Evolutionary conservation across 2,797 vertebrate species (phyloP).

Genomic region (Urocyon cinereoargenteus): DNA sequence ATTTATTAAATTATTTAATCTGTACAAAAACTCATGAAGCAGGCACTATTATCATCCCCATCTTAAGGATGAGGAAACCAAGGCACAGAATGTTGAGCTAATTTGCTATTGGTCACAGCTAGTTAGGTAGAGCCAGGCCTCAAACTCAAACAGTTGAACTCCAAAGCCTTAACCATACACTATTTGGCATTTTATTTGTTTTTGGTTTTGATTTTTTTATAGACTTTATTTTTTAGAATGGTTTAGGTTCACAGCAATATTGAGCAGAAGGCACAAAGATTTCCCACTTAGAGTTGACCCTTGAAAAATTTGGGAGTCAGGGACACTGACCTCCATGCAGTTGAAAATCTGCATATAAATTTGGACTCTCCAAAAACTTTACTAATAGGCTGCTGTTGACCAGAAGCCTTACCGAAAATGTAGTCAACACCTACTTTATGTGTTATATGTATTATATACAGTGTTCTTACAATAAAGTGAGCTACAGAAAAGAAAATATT

Average conservation of each 20-base stretch:
- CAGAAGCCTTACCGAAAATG: neutral
- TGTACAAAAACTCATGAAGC: neutral
- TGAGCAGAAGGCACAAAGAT: neutral
- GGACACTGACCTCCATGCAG: neutral
- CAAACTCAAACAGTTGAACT: neutral
- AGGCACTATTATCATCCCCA: neutral
- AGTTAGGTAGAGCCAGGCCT: neutral
- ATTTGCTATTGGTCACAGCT: neutral
- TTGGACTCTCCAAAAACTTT: neutral
- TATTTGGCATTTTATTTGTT: neutral
- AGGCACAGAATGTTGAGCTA: neutral
- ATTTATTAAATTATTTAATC: constrained; percentile 36
- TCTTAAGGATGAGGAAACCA: neutral
- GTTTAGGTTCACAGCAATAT: neutral
- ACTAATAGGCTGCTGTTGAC: neutral
- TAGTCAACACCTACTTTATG: neutral
- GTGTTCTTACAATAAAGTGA: neutral
- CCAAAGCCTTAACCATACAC: neutral
- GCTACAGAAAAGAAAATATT: neutral
- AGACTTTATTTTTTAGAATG: neutral
- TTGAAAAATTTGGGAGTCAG: neutral
- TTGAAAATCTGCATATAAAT: neutral
- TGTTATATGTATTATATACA: neutral
- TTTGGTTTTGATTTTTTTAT: neutral
- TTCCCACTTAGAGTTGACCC: neutral